These are phyloP conservation scores for Drosophila mimica DNA, from an alignment of 2,888 invertebrate genomes.

Conservation along the genomic window DNA sequence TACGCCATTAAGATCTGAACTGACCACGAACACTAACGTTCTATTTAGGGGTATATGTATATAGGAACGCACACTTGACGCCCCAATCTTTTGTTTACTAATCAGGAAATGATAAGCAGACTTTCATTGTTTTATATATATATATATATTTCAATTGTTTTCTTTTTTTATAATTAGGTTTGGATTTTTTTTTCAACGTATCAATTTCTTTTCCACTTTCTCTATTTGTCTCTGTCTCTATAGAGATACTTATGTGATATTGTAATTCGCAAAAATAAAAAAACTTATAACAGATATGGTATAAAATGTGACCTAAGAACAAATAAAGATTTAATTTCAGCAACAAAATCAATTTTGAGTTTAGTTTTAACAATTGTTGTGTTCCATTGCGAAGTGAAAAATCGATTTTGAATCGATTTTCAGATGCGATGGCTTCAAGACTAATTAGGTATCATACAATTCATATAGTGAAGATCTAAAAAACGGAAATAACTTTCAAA, in stretches of 20 bases:
- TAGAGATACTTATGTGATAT: not conserved
- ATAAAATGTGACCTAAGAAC: not conserved
- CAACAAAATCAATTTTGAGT: not conserved
- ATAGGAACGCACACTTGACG: not conserved
- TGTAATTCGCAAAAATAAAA: not conserved
- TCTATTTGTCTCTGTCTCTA: not conserved
- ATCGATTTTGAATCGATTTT: not conserved
- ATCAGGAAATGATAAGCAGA: slow-evolving; percentile 8
- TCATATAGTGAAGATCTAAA: not conserved
- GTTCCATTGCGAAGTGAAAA: not conserved
- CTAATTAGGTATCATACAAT: not conserved
- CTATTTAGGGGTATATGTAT: not conserved
- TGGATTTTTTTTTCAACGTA: not conserved
- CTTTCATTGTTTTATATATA: not conserved
- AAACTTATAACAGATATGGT: not conserved
- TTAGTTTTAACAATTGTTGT: not conserved
- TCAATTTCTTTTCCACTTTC: not conserved
- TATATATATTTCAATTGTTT: not conserved
- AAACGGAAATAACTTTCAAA: not conserved
- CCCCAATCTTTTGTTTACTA: slow-evolving; percentile 16
- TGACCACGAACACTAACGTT: not conserved
- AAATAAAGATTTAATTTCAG: not conserved
- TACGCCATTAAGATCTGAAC: slow-evolving; percentile 52
- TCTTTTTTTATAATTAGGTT: too few relatives aligned
- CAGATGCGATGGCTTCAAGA: not conserved